Evolutionary conservation across 2,113 vertebrate genomes (phyloP).

Genomic region (Neofelis nebulosa): DNA sequence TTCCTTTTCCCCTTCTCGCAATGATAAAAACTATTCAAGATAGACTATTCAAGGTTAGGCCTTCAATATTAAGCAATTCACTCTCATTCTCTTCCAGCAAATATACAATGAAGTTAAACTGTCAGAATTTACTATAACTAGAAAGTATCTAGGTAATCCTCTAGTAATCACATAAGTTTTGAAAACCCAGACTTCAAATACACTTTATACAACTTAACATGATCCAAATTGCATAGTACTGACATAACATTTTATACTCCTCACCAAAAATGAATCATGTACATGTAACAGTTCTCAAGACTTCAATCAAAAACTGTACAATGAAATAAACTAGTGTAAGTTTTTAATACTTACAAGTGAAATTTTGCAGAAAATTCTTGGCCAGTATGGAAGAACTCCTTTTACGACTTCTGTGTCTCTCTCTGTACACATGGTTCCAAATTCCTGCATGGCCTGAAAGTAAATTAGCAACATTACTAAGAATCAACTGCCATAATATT

Average conservation of each 20-base stretch:
- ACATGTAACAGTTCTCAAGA: not conserved
- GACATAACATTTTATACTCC: not conserved
- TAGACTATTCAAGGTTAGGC: not conserved
- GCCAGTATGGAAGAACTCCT: slow-evolving; percentile 98
- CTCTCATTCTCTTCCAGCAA: not conserved
- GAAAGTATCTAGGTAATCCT: not conserved
- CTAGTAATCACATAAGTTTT: not conserved
- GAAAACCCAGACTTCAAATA: not conserved
- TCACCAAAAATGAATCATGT: not conserved
- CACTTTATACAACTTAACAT: not conserved
- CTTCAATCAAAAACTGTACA: not conserved
- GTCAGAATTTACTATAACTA: not conserved
- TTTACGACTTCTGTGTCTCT: slow-evolving; percentile 93
- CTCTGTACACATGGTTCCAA: slow-evolving; percentile 96
- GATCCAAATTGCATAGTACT: not conserved
- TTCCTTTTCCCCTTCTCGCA: not conserved
- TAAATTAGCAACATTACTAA: slow-evolving; percentile 37
- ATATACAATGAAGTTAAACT: not conserved
- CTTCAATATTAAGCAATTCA: not conserved
- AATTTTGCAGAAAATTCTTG: slow-evolving; percentile 97
- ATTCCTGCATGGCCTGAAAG: slow-evolving; percentile 96
- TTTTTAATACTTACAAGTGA: slow-evolving; percentile 88
- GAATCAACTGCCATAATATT: not conserved
- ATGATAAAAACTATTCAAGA: not conserved
- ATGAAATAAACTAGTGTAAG: not conserved